phyloP scores from a whole-genome alignment of 2,888 invertebrate genomes.

The Lacanobia oleracea region DNA sequence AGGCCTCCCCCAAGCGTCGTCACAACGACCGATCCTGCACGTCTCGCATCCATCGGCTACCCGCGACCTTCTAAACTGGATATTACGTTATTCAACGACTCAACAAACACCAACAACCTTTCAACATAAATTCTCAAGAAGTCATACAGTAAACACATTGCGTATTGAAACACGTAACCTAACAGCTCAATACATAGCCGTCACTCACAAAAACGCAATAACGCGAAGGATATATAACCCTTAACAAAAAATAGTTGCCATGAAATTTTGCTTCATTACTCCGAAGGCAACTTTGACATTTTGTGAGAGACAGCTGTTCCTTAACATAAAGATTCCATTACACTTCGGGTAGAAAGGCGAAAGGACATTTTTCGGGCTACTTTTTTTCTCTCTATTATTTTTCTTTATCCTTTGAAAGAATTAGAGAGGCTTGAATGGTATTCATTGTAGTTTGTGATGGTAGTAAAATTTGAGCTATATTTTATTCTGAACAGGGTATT shows the following conservation, averaged over 20 bases:
- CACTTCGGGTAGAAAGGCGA: conserved; percentile 45
- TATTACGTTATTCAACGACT: neutral
- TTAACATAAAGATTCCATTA: conserved; percentile 59
- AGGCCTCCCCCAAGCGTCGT: too few relatives aligned
- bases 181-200: conserved; percentile 31
- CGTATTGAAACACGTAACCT: conserved; percentile 20
- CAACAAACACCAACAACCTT: neutral
- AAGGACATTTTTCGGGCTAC: conserved; percentile 40
- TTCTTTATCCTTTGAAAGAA: conserved; percentile 25
- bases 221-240: conserved; percentile 20
- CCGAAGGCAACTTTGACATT: conserved; percentile 63
- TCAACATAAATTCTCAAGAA: neutral
- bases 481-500: too few relatives aligned
- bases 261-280: conserved; percentile 68
- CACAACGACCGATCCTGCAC: too few relatives aligned
- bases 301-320: conserved; percentile 65
- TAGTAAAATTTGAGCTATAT: neutral
- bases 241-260: conserved; percentile 62
- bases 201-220: conserved; percentile 55
- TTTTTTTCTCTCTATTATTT: conserved; percentile 20
- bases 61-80: too few relatives aligned
- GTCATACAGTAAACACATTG: conserved; percentile 10
- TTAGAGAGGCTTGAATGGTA: conserved; percentile 24
- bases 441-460: conserved; percentile 22
- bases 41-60: too few relatives aligned